These are phyloP conservation scores for Dicerorhinus sumatrensis DNA, from an alignment of 2,113 vertebrate genomes.

Conservation along the genomic window DNA sequence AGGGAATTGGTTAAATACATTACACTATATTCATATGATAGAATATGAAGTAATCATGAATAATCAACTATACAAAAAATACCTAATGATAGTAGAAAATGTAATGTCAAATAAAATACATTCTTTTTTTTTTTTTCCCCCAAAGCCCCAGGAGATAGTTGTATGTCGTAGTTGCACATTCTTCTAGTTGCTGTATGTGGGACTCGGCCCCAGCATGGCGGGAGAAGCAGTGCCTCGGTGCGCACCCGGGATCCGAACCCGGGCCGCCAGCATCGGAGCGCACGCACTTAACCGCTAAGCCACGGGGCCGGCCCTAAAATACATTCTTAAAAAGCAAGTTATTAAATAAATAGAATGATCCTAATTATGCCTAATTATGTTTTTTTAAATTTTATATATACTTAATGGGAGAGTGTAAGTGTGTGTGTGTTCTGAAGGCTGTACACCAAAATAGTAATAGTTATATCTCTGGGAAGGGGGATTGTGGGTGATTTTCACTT, in stretches of 20 bases:
- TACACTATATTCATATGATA: background rate
- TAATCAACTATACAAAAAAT: background rate
- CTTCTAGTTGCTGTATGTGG: too few relatives aligned
- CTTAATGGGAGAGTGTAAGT: background rate
- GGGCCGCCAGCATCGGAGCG: too few relatives aligned
- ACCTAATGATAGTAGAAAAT: background rate
- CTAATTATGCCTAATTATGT: background rate
- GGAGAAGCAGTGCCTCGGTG: too few relatives aligned
- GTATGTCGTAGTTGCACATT: too few relatives aligned
- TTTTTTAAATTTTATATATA: background rate
- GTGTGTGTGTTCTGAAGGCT: background rate
- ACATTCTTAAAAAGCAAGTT: background rate
- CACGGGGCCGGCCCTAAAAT: too few relatives aligned
- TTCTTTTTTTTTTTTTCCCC: too few relatives aligned
- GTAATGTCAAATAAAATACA: conserved; percentile 21
- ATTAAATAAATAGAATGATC: background rate
- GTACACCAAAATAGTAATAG: background rate
- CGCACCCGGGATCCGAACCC: too few relatives aligned
- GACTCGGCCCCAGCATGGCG: too few relatives aligned
- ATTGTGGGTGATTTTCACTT: background rate
- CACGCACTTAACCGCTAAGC: too few relatives aligned
- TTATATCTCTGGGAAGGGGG: background rate
- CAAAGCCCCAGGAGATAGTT: too few relatives aligned
- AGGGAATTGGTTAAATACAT: background rate
- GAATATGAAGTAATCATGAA: background rate